Percentiles rank a stretch among this genome's conserved stretches.
These are phyloP conservation scores for Heteromormyrus szaboi DNA, from an alignment of 2,797 vertebrate genomes.

Conservation along the genomic window DNA sequence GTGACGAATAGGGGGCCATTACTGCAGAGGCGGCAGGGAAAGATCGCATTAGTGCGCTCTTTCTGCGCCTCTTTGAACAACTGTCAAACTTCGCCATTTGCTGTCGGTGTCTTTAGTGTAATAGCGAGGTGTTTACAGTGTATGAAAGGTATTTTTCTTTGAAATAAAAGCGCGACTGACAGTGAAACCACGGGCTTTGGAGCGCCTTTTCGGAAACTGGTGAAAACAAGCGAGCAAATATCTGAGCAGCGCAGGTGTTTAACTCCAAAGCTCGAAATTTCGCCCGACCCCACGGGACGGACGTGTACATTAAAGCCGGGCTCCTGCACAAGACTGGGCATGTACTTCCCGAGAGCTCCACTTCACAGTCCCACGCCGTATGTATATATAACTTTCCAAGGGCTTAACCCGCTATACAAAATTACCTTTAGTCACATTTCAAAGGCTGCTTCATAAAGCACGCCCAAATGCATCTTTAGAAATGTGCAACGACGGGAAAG, in stretches of 20 bases:
- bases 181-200: slow-evolving; percentile 14
- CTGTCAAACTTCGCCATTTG: not conserved
- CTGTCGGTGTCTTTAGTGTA: slow-evolving; percentile 10
- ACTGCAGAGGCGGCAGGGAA: not conserved
- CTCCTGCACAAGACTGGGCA: slow-evolving; percentile 44
- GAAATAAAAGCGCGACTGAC: slow-evolving; percentile 4
- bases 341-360: slow-evolving; percentile 30
- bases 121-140: not conserved
- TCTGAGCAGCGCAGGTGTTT: slow-evolving; percentile 20
- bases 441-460: slow-evolving; percentile 50
- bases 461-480: slow-evolving; percentile 57
- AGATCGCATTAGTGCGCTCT: not conserved
- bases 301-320: slow-evolving; percentile 15
- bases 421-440: slow-evolving; percentile 37
- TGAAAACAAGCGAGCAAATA: not conserved
- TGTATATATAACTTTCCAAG: slow-evolving; percentile 40
- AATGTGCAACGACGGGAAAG: slow-evolving; percentile 46
- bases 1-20: not conserved
- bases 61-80: slow-evolving; percentile 8
- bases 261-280: slow-evolving; percentile 4
- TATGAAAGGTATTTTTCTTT: slow-evolving; percentile 13
- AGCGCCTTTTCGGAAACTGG: slow-evolving; percentile 1
- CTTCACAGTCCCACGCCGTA: slow-evolving; percentile 37
- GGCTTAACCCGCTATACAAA: slow-evolving; percentile 34
- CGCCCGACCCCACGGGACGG: slow-evolving; percentile 8